Percentiles rank a stretch among this genome's conserved stretches.
Conservation (phyloP, 2,888 invertebrate genomes). For the Epinotia nisella region DNA sequence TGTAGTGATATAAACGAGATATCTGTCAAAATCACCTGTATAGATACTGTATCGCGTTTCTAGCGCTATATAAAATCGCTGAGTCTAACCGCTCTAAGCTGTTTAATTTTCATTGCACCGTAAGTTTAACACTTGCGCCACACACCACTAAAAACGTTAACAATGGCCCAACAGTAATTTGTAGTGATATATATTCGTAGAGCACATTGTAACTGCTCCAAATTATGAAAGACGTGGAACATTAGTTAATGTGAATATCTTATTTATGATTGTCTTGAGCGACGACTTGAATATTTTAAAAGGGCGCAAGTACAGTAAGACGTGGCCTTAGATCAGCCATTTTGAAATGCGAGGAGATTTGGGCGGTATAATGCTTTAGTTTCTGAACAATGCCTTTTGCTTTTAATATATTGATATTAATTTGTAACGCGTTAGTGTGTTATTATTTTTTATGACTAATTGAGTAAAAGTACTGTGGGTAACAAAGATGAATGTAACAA, state of each 20-base stretch:
- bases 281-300: slow-evolving; percentile 13
- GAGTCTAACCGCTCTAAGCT: no score
- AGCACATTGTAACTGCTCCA: slow-evolving; percentile 43
- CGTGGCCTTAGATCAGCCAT: not conserved
- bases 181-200: slow-evolving; percentile 43
- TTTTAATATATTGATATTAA: slow-evolving; percentile 44
- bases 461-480: slow-evolving; percentile 32
- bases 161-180: slow-evolving; percentile 43
- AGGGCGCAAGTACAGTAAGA: not conserved
- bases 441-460: slow-evolving; percentile 38
- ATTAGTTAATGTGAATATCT: slow-evolving; percentile 45
- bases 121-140: slow-evolving; percentile 15
- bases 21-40: no score
- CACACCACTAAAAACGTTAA: slow-evolving; percentile 39
- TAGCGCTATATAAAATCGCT: no score
- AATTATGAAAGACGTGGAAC: slow-evolving; percentile 42
- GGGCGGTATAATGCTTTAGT: slow-evolving; percentile 22
- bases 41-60: no score
- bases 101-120: no score
- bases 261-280: slow-evolving; percentile 44
- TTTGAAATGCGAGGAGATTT: not conserved
- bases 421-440: slow-evolving; percentile 42
- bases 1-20: no score
- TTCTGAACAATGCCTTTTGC: slow-evolving; percentile 37
- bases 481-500: slow-evolving; percentile 38